These are phyloP conservation scores for Tetragonula clypearis DNA, from an alignment of 1,140 invertebrate genomes.

Conservation along the genomic window DNA sequence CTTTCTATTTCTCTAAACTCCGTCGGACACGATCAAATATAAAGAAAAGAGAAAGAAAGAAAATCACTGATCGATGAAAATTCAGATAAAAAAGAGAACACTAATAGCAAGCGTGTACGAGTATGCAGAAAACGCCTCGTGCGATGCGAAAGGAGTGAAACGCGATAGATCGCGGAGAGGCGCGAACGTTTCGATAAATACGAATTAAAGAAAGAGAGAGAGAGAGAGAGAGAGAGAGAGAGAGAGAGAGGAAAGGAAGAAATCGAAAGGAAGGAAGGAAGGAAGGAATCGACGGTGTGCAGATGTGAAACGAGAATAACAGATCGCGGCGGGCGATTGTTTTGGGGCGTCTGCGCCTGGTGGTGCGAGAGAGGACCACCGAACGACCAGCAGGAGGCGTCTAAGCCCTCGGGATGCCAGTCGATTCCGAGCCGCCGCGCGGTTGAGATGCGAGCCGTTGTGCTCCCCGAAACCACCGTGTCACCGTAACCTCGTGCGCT, in stretches of 20 bases:
- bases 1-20: no score
- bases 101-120: no score
- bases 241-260: background rate
- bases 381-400: constrained; percentile 73
- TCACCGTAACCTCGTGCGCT: constrained; percentile 51
- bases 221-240: background rate
- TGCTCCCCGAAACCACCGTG: constrained; percentile 20
- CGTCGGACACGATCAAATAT: no score
- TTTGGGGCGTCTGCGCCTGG: constrained; percentile 76
- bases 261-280: background rate
- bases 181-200: background rate
- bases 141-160: background rate
- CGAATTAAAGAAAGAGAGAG: background rate
- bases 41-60: no score
- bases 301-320: constrained; percentile 14
- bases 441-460: constrained; percentile 74
- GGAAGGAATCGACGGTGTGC: background rate
- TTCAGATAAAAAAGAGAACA: no score
- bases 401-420: constrained; percentile 73
- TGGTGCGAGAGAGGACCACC: constrained; percentile 64
- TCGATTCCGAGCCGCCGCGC: constrained; percentile 79
- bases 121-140: no score
- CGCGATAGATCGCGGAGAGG: background rate
- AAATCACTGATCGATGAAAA: no score
- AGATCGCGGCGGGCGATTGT: constrained; percentile 60